Conservation (phyloP, 2,797 vertebrate genomes). For the Centropyge bicolor region DNA sequence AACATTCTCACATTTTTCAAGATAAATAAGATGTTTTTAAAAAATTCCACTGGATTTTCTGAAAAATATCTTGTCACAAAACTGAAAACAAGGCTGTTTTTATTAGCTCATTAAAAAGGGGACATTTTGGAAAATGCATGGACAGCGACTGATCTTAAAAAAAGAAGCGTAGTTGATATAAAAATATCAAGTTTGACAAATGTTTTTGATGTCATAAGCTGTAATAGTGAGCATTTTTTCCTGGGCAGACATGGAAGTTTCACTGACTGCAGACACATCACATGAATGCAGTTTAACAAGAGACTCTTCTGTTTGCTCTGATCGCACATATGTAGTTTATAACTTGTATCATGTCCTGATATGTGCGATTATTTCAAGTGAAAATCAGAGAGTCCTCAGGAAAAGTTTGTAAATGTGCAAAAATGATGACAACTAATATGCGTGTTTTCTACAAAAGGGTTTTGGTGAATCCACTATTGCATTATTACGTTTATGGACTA, state of each 20-base stretch:
- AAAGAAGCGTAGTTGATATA: neutral
- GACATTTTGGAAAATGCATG: neutral
- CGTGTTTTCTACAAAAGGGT: constrained; percentile 4
- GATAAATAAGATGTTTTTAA: neutral
- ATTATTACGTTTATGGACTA: constrained; percentile 12
- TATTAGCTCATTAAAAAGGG: neutral
- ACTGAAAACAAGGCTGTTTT: neutral
- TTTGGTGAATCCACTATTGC: neutral
- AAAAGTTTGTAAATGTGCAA: constrained; percentile 14
- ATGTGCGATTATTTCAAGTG: constrained; percentile 20
- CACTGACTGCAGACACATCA: neutral
- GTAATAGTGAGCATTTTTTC: neutral
- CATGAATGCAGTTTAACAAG: too few relatives aligned
- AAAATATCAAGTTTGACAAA: neutral
- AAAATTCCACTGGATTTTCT: neutral
- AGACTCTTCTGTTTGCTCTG: constrained; percentile 11
- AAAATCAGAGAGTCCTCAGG: constrained; percentile 9
- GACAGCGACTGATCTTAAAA: too few relatives aligned
- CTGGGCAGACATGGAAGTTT: too few relatives aligned
- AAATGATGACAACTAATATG: neutral
- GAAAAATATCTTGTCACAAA: neutral
- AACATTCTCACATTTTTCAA: neutral
- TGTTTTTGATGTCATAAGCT: neutral
- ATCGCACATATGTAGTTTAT: neutral
- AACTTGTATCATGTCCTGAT: neutral